Evolutionary conservation across 2,113 vertebrate genomes (phyloP).

Genomic region (Sardina pilchardus): DNA sequence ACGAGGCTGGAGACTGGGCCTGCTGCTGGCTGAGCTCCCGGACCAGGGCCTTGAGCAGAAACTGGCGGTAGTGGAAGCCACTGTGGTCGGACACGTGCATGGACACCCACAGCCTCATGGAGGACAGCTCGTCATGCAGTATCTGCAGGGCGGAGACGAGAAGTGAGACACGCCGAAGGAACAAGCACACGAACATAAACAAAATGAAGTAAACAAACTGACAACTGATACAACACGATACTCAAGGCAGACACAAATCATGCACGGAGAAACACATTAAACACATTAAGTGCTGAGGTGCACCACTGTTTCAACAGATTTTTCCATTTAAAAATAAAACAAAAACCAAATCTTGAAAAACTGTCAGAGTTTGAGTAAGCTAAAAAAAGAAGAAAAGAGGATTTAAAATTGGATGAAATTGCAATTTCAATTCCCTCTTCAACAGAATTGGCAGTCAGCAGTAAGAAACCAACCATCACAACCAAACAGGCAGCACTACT

Average conservation of each 20-base stretch:
- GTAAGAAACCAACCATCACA: not conserved
- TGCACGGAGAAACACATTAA: not conserved
- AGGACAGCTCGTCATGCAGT: constrained; percentile 88
- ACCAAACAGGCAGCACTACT: not conserved
- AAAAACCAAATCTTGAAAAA: not conserved
- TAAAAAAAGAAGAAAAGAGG: not conserved
- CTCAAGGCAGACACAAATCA: not conserved
- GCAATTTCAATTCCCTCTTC: not conserved
- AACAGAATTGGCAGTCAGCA: not conserved
- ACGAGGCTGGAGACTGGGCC: constrained; percentile 15
- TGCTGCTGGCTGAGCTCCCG: constrained; percentile 56
- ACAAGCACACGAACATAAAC: not conserved
- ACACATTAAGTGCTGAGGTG: not conserved
- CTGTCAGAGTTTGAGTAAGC: not conserved
- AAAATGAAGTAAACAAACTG: not conserved
- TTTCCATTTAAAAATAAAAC: not conserved
- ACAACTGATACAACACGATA: not conserved
- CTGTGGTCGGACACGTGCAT: constrained; percentile 96
- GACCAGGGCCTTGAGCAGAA: constrained; percentile 85
- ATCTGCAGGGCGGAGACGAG: constrained; percentile 67
- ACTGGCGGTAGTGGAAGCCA: constrained; percentile 98
- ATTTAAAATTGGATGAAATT: not conserved
- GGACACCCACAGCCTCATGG: constrained; percentile 90
- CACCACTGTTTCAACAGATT: not conserved
- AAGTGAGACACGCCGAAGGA: not conserved